phyloP scores from a whole-genome alignment of 2,888 invertebrate species.

The Hypomecis punctinalis region DNA sequence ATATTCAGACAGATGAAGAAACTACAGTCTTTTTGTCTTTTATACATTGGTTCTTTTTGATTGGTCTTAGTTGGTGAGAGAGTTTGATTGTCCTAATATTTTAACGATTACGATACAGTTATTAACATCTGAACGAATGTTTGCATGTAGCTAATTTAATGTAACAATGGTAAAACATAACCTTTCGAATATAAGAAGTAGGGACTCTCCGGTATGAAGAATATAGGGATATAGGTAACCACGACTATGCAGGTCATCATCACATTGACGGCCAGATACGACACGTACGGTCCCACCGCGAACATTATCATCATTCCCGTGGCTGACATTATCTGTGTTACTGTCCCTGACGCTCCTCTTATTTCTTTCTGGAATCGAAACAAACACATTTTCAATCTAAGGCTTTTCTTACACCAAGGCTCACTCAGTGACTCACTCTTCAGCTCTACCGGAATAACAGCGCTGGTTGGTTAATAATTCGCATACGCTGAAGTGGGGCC shows the following conservation, averaged over 20 bases:
- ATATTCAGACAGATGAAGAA: background rate
- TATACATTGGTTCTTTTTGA: too few relatives aligned
- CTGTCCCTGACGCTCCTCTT: slow-evolving; percentile 56
- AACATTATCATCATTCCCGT: slow-evolving; percentile 55
- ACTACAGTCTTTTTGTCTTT: background rate
- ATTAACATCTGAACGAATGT: background rate
- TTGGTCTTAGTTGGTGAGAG: too few relatives aligned
- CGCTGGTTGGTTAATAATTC: too few relatives aligned
- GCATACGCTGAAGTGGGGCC: too few relatives aligned
- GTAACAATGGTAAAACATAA: slow-evolving; percentile 36
- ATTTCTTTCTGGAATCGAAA: slow-evolving; percentile 55
- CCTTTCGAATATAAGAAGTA: slow-evolving; percentile 59
- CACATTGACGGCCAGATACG: slow-evolving; percentile 49
- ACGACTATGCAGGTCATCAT: slow-evolving; percentile 40
- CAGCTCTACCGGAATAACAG: too few relatives aligned
- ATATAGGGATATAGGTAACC: slow-evolving; percentile 45
- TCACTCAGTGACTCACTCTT: too few relatives aligned
- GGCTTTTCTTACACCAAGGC: too few relatives aligned
- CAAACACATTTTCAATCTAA: background rate
- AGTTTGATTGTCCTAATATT: too few relatives aligned
- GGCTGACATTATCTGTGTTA: slow-evolving; percentile 54
- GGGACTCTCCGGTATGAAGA: slow-evolving; percentile 60
- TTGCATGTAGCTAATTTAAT: background rate
- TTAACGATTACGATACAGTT: too few relatives aligned
- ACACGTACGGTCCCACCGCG: slow-evolving; percentile 55